These are phyloP conservation scores for Glyptemys insculpta DNA, from an alignment of 2,797 vertebrate species.

Conservation along the genomic window DNA sequence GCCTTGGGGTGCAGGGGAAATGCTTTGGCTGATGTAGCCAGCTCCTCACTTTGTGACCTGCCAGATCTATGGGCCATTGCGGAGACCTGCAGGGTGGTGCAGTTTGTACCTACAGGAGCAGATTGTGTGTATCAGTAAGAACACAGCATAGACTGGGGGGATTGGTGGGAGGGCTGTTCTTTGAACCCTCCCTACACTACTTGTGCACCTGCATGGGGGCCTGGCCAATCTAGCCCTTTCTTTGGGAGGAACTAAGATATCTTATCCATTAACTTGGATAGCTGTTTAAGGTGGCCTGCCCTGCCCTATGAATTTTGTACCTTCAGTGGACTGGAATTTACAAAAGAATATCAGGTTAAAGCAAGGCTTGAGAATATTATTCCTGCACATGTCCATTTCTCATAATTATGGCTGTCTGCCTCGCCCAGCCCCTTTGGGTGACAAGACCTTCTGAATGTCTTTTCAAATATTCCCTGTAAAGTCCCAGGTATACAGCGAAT, in stretches of 20 bases:
- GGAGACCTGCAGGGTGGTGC: background rate
- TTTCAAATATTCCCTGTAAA: background rate
- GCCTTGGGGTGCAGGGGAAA: background rate
- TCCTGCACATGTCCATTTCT: background rate
- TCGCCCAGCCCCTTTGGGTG: background rate
- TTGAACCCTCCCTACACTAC: background rate
- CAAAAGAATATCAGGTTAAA: background rate
- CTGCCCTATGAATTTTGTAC: background rate
- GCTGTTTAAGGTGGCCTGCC: background rate
- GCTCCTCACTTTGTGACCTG: background rate
- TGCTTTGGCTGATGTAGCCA: background rate
- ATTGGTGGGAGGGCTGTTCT: background rate
- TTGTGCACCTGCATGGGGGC: background rate
- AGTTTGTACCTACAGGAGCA: background rate
- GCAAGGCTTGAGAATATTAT: background rate
- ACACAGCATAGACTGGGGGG: background rate
- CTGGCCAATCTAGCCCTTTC: background rate
- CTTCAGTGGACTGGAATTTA: rapidly evolving
- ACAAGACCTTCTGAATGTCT: background rate
- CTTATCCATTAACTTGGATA: background rate
- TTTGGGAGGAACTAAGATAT: background rate
- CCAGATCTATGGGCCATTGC: background rate
- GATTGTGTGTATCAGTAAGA: background rate
- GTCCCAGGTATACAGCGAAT: background rate
- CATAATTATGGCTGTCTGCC: background rate